These are phyloP conservation scores for Pristionchus arcanus DNA, from an alignment of 2,888 invertebrate species.

Conservation along the genomic window DNA sequence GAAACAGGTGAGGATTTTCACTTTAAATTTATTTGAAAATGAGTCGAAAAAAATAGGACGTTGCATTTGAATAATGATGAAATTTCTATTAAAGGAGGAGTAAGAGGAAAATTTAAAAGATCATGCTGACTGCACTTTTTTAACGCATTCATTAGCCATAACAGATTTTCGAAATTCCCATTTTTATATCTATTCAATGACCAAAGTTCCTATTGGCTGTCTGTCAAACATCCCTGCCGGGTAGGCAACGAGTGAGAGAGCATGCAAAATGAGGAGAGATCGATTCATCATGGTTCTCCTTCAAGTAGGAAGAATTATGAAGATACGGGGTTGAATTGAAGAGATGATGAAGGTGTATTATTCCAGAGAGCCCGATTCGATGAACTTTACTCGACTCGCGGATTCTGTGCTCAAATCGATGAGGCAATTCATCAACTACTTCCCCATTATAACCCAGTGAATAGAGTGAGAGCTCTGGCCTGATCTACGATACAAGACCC, in stretches of 20 bases:
- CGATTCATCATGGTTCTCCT: not conserved
- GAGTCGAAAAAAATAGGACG: not conserved
- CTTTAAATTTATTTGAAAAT: not conserved
- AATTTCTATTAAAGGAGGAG: too few species aligned
- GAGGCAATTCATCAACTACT: constrained; percentile 74
- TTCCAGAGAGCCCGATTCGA: constrained; percentile 75
- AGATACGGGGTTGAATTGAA: too few species aligned
- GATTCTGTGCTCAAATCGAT: constrained; percentile 77
- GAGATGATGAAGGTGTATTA: not conserved
- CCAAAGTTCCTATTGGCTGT: too few species aligned
- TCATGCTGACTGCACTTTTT: too few species aligned
- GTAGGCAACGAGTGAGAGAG: too few species aligned
- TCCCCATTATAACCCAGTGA: constrained; percentile 53
- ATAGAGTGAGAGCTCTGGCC: constrained; percentile 14
- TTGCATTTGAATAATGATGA: not conserved
- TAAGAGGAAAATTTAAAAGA: too few species aligned
- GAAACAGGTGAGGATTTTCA: constrained; percentile 67
- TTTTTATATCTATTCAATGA: too few species aligned
- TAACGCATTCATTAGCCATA: too few species aligned
- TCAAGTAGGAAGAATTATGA: too few species aligned
- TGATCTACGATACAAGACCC: not conserved
- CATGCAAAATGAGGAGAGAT: too few species aligned
- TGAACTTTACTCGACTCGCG: constrained; percentile 72
- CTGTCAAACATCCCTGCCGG: too few species aligned
- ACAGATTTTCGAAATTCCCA: too few species aligned